Conservation (phyloP, 2,797 vertebrate species). For the Acanthopagrus latus region DNA sequence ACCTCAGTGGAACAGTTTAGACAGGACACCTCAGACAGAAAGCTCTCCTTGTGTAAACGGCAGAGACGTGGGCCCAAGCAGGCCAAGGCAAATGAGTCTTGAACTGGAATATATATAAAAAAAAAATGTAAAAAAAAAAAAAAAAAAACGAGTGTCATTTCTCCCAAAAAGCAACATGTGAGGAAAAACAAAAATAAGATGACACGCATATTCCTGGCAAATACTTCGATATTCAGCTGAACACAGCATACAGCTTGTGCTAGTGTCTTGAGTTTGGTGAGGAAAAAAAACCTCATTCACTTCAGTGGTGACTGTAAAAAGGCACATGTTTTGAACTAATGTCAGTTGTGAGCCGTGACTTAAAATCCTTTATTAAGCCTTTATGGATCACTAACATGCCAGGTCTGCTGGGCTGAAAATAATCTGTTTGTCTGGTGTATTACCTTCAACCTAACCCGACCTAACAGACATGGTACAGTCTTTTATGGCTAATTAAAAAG, state of each 20-base stretch:
- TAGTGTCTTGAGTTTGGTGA: slow-evolving; percentile 8
- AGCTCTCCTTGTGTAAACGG: slow-evolving; percentile 69
- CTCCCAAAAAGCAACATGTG: slow-evolving; percentile 53
- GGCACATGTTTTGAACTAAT: neutral
- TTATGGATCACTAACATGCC: neutral
- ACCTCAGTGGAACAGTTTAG: slow-evolving; percentile 78
- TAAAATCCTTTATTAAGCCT: no score
- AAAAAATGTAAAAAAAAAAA: slow-evolving; percentile 11
- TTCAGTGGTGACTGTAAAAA: neutral
- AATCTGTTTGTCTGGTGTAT: neutral
- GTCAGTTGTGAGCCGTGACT: neutral
- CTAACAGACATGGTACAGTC: neutral
- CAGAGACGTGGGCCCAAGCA: slow-evolving; percentile 50
- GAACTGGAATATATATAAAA: slow-evolving; percentile 61
- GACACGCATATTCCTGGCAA: slow-evolving; percentile 67
- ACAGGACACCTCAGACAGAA: slow-evolving; percentile 62
- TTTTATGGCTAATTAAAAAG: neutral
- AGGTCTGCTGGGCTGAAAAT: slow-evolving; percentile 1
- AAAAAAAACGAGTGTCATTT: slow-evolving; percentile 41
- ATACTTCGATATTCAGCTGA: slow-evolving; percentile 11
- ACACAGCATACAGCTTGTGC: slow-evolving; percentile 7
- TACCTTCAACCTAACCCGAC: neutral
- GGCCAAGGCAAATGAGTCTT: slow-evolving; percentile 63
- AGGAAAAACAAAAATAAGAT: slow-evolving; percentile 62
- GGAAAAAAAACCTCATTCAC: neutral